Percentiles rank a stretch among this genome's conserved stretches.
phyloP scores from a whole-genome alignment of 2,797 vertebrate species.

The Sarcoramphus papa region DNA sequence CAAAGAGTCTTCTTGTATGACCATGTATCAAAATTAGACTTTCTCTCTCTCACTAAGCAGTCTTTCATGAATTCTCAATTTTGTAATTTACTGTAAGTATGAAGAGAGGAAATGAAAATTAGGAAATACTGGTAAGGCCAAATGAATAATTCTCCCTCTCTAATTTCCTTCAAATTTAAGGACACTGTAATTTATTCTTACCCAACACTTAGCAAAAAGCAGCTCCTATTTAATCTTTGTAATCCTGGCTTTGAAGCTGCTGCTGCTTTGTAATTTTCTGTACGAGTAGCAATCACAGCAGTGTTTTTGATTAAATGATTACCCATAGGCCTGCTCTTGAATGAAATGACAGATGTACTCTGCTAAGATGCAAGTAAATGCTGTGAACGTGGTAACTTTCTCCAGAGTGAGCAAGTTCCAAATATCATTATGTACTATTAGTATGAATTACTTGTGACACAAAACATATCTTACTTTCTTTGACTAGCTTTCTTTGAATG shows the following conservation, averaged over 20 bases:
- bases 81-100: constrained; percentile 38
- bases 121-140: constrained; percentile 33
- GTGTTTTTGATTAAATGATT: constrained; percentile 71
- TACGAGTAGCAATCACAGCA: constrained; percentile 53
- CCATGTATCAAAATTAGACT: not conserved
- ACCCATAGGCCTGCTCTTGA: constrained; percentile 47
- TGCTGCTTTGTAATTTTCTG: constrained; percentile 65
- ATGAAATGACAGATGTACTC: constrained; percentile 57
- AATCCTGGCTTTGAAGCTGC: constrained; percentile 50
- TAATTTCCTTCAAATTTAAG: constrained; percentile 51
- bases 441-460: not conserved
- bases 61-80: constrained; percentile 41
- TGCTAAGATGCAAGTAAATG: constrained; percentile 23
- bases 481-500: not conserved
- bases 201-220: constrained; percentile 41
- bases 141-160: constrained; percentile 46
- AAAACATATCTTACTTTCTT: not conserved
- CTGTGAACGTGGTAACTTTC: constrained; percentile 32
- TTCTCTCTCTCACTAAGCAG: not conserved
- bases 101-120: constrained; percentile 49
- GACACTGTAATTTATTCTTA: constrained; percentile 58
- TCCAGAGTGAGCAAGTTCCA: constrained; percentile 1
- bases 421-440: not conserved
- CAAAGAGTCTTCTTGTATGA: not conserved
- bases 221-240: constrained; percentile 40